Conservation (phyloP, 2,113 vertebrate species). For the Fregetta grallaria region DNA sequence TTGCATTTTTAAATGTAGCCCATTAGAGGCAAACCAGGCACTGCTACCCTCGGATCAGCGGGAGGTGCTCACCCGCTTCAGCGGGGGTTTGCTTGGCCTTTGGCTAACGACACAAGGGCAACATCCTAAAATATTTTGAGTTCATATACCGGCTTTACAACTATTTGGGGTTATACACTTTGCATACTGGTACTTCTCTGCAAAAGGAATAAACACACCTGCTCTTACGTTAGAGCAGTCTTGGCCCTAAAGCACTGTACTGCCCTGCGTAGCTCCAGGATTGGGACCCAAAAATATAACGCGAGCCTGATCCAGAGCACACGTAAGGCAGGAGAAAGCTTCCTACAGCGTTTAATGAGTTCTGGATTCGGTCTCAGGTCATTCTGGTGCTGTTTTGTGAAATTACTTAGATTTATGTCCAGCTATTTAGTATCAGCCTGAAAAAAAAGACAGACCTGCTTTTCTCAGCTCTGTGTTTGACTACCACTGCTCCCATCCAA, state of each 20-base stretch:
- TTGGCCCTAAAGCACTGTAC: fast-evolving
- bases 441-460: too few species aligned
- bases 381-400: neutral
- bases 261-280: neutral
- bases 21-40: neutral
- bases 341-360: neutral
- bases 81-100: neutral
- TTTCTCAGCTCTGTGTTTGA: neutral
- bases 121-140: fast-evolving
- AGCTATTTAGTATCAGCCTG: neutral
- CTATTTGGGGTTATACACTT: fast-evolving
- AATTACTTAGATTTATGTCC: conserved; percentile 13
- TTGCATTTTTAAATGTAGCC: neutral
- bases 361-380: neutral
- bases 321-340: fast-evolving
- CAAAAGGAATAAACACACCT: neutral
- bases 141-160: fast-evolving
- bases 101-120: too few species aligned
- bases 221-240: fast-evolving
- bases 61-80: fast-evolving
- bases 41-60: fast-evolving
- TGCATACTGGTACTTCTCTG: fast-evolving
- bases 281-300: fast-evolving
- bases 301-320: neutral
- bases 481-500: neutral